A percentile compares a stretch with the other conserved stretches of the same genome.
These are phyloP conservation scores for Prionailurus bengalensis DNA, from an alignment of 2,113 vertebrate genomes.

Conservation along the genomic window DNA sequence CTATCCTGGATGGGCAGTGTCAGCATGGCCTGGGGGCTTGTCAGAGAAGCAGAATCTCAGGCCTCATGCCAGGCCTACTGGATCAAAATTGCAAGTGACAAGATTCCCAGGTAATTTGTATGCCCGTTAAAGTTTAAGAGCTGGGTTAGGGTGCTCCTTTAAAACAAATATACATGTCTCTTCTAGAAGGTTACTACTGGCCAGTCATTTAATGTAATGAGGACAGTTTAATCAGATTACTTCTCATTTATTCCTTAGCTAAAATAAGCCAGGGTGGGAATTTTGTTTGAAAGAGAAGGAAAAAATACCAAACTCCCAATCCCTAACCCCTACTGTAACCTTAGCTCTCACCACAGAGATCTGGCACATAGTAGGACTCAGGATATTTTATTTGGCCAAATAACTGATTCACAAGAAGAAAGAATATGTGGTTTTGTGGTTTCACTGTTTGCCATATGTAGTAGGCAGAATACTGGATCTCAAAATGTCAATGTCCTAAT, in stretches of 20 bases:
- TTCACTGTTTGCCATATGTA: not conserved
- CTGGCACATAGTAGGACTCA: not conserved
- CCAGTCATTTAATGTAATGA: not conserved
- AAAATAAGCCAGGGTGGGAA: slow-evolving; percentile 26
- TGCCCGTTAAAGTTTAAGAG: not conserved
- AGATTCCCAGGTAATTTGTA: not conserved
- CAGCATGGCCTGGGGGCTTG: not conserved
- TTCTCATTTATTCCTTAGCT: slow-evolving; percentile 23
- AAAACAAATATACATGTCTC: not conserved
- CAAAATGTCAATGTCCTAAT: not conserved
- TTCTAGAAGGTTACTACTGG: not conserved
- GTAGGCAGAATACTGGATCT: not conserved
- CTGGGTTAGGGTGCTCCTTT: not conserved
- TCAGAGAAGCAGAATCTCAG: not conserved
- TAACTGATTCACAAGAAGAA: not conserved
- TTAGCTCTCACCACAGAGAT: not conserved
- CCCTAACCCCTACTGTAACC: not conserved
- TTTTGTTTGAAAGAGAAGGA: slow-evolving; percentile 22
- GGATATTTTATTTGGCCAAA: slow-evolving; percentile 24
- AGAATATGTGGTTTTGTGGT: not conserved
- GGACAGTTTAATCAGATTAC: not conserved
- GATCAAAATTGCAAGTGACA: not conserved
- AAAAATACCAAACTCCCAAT: not conserved
- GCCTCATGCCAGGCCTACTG: not conserved
- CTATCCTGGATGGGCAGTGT: not conserved